Evolutionary conservation across 1,140 invertebrate genomes (phyloP), one percentile per base, ranked within the genome.

Genomic region (Orchesella cincta): DNA sequence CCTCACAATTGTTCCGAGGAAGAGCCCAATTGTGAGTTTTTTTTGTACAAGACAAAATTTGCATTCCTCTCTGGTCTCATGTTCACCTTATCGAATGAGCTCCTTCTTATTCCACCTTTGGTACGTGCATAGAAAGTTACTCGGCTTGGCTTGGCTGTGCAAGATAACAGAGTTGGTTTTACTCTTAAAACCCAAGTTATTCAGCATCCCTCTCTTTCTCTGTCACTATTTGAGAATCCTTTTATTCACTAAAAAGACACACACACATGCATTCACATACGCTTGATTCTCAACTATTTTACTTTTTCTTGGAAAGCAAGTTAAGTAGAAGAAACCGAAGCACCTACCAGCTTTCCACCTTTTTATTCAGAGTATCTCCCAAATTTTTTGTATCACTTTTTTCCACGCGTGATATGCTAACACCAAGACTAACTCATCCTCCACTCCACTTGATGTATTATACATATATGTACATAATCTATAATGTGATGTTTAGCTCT

Each of bases 81-180:
- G 52, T 57, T 57, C 52, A 57, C 52, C 52, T 57, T 57, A 57
- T 57, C 52, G 52, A 57, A 57, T 57, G 23, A 57, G 52, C 23
- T 57, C 23, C 52, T 5, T 57, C 23, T 57, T 57, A n/a, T 57
- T 26, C 23, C 23, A n/a, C 23, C 52, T 57, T 26, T 57, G 8
- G 52, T 57, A 57, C 52, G 52, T 57, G 52, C 52, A 57, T 23
- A 26, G 52, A 57, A 57, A 57, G 52, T 57, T 57, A 57, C 39
- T 46, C 39, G 39, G 18, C 5, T 46, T 57, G 23, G 14, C 8
- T 57, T 57, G 52, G 52, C 23, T 57, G 52, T 57, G 23, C 8
- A 57, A 57, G 52, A 57, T 57, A 57, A 57, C 52, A 57, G 52
- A 57, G 39, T 46, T 46, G 8, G 39, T 46, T 12, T 46, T 46